Conservation (phyloP, 2,797 vertebrate genomes). For the Myotis myotis region DNA sequence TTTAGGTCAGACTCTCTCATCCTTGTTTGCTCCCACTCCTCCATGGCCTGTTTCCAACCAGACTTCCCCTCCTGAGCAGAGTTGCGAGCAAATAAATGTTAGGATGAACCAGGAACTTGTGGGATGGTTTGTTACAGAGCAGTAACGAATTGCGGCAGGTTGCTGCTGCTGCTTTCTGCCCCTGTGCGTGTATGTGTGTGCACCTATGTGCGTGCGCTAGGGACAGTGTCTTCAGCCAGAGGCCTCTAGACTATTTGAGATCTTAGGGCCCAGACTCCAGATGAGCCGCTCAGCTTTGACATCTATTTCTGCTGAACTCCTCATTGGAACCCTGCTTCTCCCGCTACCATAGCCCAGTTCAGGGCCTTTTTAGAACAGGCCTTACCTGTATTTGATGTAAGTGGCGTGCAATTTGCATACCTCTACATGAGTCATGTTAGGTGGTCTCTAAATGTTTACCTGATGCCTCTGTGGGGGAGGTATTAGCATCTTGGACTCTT, state of each 20-base stretch:
- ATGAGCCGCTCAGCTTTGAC: background rate
- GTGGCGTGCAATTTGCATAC: background rate
- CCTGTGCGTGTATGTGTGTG: accelerated
- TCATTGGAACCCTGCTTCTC: background rate
- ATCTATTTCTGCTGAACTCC: background rate
- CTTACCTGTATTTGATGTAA: background rate
- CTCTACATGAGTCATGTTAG: background rate
- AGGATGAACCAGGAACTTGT: background rate
- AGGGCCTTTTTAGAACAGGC: background rate
- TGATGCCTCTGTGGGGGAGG: background rate
- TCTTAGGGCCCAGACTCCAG: background rate
- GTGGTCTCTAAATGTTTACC: background rate
- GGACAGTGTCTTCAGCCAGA: background rate
- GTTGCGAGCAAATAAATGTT: background rate
- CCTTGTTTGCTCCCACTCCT: background rate
- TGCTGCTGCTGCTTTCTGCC: background rate
- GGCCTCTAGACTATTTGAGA: background rate
- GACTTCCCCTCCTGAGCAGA: background rate
- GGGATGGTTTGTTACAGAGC: background rate
- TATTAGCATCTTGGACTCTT: background rate
- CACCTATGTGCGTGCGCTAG: background rate
- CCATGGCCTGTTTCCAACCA: background rate
- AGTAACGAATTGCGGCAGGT: background rate
- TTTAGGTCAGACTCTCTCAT: background rate
- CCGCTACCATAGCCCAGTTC: background rate